These are phyloP conservation scores for Pseudolaguvia tuberculata DNA, from an alignment of 2,113 vertebrate genomes.

Conservation along the genomic window DNA sequence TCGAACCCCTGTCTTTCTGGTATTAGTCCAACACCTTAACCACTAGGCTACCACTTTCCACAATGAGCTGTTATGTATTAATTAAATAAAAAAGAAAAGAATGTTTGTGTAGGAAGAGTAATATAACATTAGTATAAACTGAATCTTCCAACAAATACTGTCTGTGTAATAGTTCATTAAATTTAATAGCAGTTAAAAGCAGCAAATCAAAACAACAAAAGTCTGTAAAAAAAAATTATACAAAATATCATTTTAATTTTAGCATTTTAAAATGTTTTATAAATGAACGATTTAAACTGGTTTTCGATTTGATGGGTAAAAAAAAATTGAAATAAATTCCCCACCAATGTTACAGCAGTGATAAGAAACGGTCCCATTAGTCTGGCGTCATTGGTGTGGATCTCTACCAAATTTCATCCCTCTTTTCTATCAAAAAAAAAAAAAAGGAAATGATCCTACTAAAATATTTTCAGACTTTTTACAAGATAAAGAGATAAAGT, in stretches of 20 bases:
- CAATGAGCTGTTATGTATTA: not conserved
- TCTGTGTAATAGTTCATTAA: not conserved
- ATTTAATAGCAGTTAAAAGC: not conserved
- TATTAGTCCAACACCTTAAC: too few relatives aligned
- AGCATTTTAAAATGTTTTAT: not conserved
- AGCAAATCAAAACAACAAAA: not conserved
- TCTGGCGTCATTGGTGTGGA: too few relatives aligned
- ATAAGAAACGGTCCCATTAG: not conserved
- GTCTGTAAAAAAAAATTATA: not conserved
- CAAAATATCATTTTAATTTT: not conserved
- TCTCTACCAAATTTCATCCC: too few relatives aligned
- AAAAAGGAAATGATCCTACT: too few relatives aligned
- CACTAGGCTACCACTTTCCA: too few relatives aligned
- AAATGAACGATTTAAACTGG: not conserved
- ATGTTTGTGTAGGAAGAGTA: not conserved
- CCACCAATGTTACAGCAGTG: not conserved
- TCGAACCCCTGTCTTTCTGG: too few relatives aligned
- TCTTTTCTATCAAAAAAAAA: too few relatives aligned
- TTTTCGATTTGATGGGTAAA: not conserved
- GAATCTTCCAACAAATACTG: not conserved
- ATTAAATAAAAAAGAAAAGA: not conserved
- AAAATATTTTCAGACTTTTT: not conserved
- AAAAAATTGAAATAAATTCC: not conserved
- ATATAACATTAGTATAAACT: not conserved
- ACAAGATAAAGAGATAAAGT: not conserved